Percentiles rank a stretch among this genome's conserved stretches.
phyloP scores from a whole-genome alignment of 2,797 vertebrate genomes.

The Psittacula derbiana region DNA sequence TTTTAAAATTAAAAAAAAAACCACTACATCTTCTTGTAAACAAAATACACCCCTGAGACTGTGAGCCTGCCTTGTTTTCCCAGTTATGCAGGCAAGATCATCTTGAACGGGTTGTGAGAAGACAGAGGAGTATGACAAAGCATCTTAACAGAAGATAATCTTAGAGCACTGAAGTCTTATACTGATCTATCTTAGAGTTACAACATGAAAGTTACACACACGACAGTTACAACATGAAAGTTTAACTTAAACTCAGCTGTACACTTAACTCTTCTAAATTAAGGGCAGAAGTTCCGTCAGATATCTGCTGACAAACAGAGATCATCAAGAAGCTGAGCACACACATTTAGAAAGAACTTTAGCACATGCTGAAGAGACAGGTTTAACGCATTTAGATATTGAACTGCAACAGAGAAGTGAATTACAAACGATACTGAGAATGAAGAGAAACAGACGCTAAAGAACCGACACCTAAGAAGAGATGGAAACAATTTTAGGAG shows the following conservation, averaged over 20 bases:
- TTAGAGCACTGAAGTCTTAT: background rate
- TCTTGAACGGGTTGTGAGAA: background rate
- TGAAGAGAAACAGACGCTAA: background rate
- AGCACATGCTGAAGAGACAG: background rate
- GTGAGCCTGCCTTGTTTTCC: background rate
- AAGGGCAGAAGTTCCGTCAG: background rate
- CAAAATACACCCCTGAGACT: background rate
- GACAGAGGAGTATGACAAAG: slow-evolving; percentile 49
- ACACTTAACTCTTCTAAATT: background rate
- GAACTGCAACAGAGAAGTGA: background rate
- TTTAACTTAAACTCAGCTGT: background rate
- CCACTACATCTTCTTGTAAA: background rate
- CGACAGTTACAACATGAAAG: background rate
- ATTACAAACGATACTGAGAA: background rate
- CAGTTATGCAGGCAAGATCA: background rate
- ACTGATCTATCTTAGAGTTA: background rate
- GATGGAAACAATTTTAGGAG: background rate
- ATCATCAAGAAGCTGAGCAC: background rate
- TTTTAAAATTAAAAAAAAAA: background rate
- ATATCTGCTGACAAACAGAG: background rate
- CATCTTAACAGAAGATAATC: slow-evolving; percentile 32
- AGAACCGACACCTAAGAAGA: background rate
- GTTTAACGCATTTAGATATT: background rate
- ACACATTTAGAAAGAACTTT: background rate
- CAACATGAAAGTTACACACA: background rate